Conservation (phyloP, 2,797 vertebrate species). For the Ptychobarbus kaznakovi region DNA sequence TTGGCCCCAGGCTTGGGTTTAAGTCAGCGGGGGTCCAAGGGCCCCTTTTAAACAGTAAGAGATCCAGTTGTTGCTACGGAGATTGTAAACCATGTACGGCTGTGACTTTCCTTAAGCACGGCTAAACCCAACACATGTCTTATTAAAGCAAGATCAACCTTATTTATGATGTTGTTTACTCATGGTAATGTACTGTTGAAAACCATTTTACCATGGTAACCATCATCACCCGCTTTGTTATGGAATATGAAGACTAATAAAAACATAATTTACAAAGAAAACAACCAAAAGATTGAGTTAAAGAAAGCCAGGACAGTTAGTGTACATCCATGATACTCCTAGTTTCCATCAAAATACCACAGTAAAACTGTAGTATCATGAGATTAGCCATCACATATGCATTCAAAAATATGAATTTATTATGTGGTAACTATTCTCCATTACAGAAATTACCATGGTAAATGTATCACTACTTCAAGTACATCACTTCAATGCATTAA, state of each 20-base stretch:
- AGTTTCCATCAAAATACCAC: neutral
- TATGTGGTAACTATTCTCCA: neutral
- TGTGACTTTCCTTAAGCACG: slow-evolving; percentile 1
- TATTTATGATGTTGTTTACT: slow-evolving; percentile 18
- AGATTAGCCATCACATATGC: no score
- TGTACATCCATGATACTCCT: neutral
- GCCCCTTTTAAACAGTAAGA: slow-evolving; percentile 39
- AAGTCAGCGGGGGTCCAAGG: slow-evolving; percentile 32
- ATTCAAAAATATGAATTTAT: neutral
- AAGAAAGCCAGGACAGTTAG: neutral
- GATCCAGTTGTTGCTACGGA: slow-evolving; percentile 40
- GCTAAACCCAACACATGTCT: neutral
- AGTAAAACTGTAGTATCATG: neutral
- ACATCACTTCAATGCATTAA: neutral
- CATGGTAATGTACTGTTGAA: neutral
- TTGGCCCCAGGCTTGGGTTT: slow-evolving; percentile 30
- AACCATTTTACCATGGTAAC: neutral
- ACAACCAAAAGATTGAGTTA: neutral
- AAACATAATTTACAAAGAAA: neutral
- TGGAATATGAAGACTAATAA: neutral
- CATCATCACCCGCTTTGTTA: neutral
- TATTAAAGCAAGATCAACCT: slow-evolving; percentile 8
- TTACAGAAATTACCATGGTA: neutral
- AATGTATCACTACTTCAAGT: neutral
- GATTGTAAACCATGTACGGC: slow-evolving; percentile 21